Evolutionary conservation across 1,140 invertebrate species (phyloP), one percentile per base, ranked within the genome.

Genomic region (Cryptotermes secundus): DNA sequence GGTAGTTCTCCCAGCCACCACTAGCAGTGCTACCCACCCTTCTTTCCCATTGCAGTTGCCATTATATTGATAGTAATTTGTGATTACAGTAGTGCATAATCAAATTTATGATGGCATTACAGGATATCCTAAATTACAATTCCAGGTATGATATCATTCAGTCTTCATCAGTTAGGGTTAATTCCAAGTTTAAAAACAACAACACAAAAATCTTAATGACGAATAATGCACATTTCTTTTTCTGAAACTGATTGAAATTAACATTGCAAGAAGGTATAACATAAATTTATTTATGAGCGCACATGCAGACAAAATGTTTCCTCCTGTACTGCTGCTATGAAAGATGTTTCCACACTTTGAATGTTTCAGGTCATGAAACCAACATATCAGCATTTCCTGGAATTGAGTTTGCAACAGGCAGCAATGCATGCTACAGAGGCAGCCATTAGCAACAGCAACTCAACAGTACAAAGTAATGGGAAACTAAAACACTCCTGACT

Each of bases 391-490:
- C 90, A 92, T 84, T 94, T 94, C 87, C 91, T 96, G 87, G 94
- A 96, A 89, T 95, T 94, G 89, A 93, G 95, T 87, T 93, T 96
- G 87, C 93, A 95, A 87, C 94, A 94, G 88, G 95, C 95, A 86
- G 94, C 95, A 83, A 92, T 92, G 85, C 93, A 94, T 87, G 94
- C 93, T 87, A 93, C 94, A 87, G 94, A 94, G 86, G 91, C 92
- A 86, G 90, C 92, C 42, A 65, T 80, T 10, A 45, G 35, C 16
- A 45, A 26, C 16, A 42, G 38, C n/a, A 82, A 81, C 10, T 34
- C 45, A 36, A 80, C 81, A 34, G 34, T 79, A 59, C 38, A 81
- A 24, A 82, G 42, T 80, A 84, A 84, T 42, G 84, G 84, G 22
- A 84, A 82, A 36, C 42, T 80, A 35, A 84, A 84, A 31, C 45